Evolutionary conservation across 2,888 invertebrate genomes (phyloP).

Genomic region (Mylabris sibirica): DNA sequence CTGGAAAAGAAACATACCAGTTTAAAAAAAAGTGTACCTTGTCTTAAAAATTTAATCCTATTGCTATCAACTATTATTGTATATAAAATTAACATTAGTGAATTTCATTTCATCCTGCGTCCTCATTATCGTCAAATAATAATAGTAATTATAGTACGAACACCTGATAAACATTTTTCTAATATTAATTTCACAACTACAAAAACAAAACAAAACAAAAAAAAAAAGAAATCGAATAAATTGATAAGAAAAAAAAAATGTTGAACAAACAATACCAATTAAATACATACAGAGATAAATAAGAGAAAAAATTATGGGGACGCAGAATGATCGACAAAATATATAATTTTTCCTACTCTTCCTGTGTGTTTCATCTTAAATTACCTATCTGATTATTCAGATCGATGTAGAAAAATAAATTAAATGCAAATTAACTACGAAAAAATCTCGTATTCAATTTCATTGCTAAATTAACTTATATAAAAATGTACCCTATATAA

Average conservation of each 20-base stretch:
- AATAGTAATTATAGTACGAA: constrained; percentile 14
- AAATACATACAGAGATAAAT: too few species aligned
- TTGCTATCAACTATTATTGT: constrained; percentile 26
- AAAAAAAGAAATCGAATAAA: too few species aligned
- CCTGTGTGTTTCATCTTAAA: background rate
- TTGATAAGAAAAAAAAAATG: too few species aligned
- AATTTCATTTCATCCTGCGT: constrained; percentile 31
- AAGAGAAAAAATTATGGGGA: constrained; percentile 19
- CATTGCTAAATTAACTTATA: constrained; percentile 22
- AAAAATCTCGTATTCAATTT: background rate
- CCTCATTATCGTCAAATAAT: constrained; percentile 29
- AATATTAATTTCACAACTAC: background rate
- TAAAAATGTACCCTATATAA: background rate
- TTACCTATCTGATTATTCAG: background rate
- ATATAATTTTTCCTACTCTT: background rate
- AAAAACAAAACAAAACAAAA: constrained; percentile 27
- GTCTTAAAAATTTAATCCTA: constrained; percentile 24
- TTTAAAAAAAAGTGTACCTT: constrained; percentile 34
- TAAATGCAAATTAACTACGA: constrained; percentile 35
- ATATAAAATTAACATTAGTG: constrained; percentile 26
- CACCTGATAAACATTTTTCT: constrained; percentile 17
- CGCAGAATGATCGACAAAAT: constrained; percentile 22
- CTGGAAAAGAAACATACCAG: constrained; percentile 39
- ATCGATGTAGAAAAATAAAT: constrained; percentile 30
- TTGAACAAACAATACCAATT: too few species aligned